These are phyloP conservation scores for Catharus ustulatus DNA, from an alignment of 2,797 vertebrate genomes.

Conservation along the genomic window DNA sequence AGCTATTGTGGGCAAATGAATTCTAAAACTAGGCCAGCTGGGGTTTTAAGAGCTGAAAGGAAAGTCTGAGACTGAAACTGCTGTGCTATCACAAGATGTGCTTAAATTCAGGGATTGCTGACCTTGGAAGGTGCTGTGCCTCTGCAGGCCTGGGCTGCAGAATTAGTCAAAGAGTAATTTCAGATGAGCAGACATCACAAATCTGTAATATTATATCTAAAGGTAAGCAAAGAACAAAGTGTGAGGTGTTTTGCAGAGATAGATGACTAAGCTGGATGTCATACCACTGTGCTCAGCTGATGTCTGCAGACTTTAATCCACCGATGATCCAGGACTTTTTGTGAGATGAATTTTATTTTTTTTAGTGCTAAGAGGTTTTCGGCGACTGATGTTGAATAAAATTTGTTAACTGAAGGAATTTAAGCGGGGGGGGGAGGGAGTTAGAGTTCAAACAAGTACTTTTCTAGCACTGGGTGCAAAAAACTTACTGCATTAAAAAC, in stretches of 20 bases:
- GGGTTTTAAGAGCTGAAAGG: conserved; percentile 1
- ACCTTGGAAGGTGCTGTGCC: background rate
- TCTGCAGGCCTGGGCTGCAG: background rate
- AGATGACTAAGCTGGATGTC: background rate
- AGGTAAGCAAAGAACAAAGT: background rate
- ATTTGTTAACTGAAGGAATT: background rate
- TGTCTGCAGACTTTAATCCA: background rate
- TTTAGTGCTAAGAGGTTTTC: background rate
- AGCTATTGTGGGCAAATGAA: background rate
- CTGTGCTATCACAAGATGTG: background rate
- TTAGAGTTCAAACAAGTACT: background rate
- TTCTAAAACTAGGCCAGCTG: conserved; percentile 14
- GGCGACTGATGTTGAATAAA: background rate
- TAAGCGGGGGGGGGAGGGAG: fast-evolving
- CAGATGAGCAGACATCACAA: background rate
- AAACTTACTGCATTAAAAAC: background rate
- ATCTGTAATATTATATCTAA: background rate
- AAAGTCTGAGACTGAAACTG: background rate
- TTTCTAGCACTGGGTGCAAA: background rate
- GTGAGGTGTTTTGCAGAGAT: background rate
- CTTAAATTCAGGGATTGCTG: background rate
- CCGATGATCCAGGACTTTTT: background rate
- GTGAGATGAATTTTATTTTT: background rate
- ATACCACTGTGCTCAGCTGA: background rate
- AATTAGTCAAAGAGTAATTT: background rate